Evolutionary conservation across 2,113 vertebrate genomes (phyloP), one percentile per base, ranked within the genome.

Genomic region (Caloenas nicobarica): DNA sequence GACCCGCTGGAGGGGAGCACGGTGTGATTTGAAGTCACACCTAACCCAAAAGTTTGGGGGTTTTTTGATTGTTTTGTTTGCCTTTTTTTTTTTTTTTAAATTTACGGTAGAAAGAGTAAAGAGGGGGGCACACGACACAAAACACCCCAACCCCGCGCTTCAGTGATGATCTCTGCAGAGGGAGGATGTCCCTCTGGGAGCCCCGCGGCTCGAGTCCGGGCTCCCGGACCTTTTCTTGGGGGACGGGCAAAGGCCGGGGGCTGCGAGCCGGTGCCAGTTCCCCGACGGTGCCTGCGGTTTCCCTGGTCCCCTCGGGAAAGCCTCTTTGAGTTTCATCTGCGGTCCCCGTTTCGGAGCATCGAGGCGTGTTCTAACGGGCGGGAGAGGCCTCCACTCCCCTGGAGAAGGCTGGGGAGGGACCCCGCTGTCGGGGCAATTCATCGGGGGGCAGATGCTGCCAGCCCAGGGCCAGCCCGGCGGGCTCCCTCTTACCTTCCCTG

Each of bases 401-500:
- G 8, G 10, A 10, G 50, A 51, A 56, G 57, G 36, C 48, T 3
- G 44, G 26, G 61, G 16, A n/a, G 24, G 34, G 60, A 18, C 50
- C 54, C 38, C 23, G 31, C 28, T 12, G 77, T 11, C 26, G 16
- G 36, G 81, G 28, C 31, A 5, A 66, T 58, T 40, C 54, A 5
- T 6, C 13, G 42, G 8, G 61, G 53, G 57, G 26, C 24, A 31
- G 57, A 31, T 24, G 46, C 61, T 57, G 70, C 82, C 36, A n/a
- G 19, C 14, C 34, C 9, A 9, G 48, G 58, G 70, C 82, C 36
- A n/a, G 19, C 14, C 38, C 9, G 11, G 48, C 48, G 48, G 13
- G 25, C 29, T 40, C 18, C 7, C 13, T 56, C 96, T 97, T 97
- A 99, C 99, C 99, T 98, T 99, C 99, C 76, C 97, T 98, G 33